phyloP scores from a whole-genome alignment of 2,113 vertebrate genomes.

The rabbit (Oryctolagus cuniculus) region DNA sequence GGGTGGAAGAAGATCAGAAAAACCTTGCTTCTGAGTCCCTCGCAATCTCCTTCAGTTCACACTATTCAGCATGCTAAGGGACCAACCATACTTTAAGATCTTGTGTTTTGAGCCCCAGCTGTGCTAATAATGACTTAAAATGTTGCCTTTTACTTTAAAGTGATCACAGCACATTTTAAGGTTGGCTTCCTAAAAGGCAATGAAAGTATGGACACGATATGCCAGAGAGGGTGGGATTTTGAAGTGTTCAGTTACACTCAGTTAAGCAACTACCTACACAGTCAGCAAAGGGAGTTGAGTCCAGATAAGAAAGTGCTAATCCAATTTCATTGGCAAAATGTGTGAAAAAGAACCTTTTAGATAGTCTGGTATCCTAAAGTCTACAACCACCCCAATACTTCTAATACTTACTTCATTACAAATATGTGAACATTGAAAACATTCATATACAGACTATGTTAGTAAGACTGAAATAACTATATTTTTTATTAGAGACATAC shows the following conservation, averaged over 20 bases:
- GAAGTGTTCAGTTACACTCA: background rate
- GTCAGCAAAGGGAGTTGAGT: background rate
- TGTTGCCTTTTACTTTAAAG: background rate
- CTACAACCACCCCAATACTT: background rate
- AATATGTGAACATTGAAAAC: too few relatives aligned
- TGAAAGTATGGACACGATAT: background rate
- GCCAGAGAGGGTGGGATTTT: background rate
- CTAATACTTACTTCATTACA: background rate
- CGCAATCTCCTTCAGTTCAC: background rate
- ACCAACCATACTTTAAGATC: background rate
- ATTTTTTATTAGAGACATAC: background rate
- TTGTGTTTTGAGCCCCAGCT: background rate
- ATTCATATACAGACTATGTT: background rate
- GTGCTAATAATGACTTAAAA: background rate
- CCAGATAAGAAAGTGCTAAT: background rate
- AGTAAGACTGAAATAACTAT: background rate
- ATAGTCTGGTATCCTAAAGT: background rate
- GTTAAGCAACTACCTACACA: background rate
- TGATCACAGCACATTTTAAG: background rate
- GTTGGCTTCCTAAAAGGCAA: background rate
- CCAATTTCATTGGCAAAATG: background rate
- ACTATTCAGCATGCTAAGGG: background rate
- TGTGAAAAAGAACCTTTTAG: background rate
- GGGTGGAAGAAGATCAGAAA: background rate
- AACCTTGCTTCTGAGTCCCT: background rate